Percentiles rank a stretch among this genome's conserved stretches.
Evolutionary conservation across 2,113 vertebrate species (phyloP).

Genomic region (Gallinago jamesoni): DNA sequence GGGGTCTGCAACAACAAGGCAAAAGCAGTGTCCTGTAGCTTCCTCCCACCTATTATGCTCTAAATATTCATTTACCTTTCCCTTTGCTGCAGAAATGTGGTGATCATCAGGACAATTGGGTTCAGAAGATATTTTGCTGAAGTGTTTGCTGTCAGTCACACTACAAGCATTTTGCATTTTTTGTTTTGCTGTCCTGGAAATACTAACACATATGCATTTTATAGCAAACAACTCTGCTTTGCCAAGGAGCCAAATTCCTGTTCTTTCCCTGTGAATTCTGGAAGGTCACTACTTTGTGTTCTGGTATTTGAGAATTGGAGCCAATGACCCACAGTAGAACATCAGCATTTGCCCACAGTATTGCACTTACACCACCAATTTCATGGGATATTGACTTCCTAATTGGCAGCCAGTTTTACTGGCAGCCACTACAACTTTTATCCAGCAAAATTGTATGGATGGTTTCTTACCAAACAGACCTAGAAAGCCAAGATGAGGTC

Average conservation of each 20-base stretch:
- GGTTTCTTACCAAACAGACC: neutral
- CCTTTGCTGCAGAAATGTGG: neutral
- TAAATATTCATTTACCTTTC: neutral
- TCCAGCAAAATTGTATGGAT: neutral
- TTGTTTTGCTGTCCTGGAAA: neutral
- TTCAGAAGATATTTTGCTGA: neutral
- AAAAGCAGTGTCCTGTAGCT: neutral
- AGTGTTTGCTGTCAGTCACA: neutral
- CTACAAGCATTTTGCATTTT: neutral
- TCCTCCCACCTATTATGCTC: neutral
- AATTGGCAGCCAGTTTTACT: neutral
- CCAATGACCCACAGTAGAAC: neutral
- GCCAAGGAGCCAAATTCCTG: neutral
- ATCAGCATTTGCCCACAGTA: neutral
- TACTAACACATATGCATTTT: neutral
- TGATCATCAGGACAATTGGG: neutral
- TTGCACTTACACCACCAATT: neutral
- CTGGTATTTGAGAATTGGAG: neutral
- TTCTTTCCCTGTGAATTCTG: neutral
- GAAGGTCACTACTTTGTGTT: neutral
- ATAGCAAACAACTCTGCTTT: neutral
- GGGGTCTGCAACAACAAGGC: neutral
- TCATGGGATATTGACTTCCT: neutral
- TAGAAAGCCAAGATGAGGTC: neutral
- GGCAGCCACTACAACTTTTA: neutral